phyloP scores from a whole-genome alignment of 2,888 invertebrate species.

The Anthophora plumipes region DNA sequence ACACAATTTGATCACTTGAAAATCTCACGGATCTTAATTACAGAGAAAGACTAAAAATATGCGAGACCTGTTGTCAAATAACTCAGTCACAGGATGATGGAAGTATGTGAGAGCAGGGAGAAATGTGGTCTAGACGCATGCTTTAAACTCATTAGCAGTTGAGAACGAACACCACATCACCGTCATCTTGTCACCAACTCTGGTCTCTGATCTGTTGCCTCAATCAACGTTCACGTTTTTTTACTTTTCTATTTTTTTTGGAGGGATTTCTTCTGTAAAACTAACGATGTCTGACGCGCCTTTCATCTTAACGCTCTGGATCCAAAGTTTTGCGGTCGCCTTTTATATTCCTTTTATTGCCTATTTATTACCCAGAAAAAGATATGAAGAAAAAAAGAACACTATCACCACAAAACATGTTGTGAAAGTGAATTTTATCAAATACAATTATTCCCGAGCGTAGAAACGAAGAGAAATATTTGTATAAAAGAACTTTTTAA shows the following conservation, averaged over 20 bases:
- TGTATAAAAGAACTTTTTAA: neutral
- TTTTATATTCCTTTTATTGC: neutral
- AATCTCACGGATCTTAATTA: conserved; percentile 38
- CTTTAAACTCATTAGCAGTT: conserved; percentile 62
- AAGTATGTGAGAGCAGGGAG: conserved; percentile 22
- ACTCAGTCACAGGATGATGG: conserved; percentile 23
- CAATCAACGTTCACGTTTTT: conserved; percentile 44
- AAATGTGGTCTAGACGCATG: conserved; percentile 38
- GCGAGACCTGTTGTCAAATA: conserved; percentile 41
- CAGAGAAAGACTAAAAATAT: conserved; percentile 41
- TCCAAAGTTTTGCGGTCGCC: conserved; percentile 2
- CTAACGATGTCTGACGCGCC: conserved; percentile 14
- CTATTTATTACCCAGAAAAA: neutral
- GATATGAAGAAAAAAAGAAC: no score
- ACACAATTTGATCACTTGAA: neutral
- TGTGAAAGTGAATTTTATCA: conserved; percentile 11
- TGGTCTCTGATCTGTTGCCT: conserved; percentile 24
- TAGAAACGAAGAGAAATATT: neutral
- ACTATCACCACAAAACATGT: neutral
- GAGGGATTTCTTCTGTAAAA: neutral
- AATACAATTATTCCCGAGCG: neutral
- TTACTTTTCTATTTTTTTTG: no score
- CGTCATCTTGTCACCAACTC: conserved; percentile 54
- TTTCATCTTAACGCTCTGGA: conserved; percentile 17
- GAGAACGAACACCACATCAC: conserved; percentile 39